Conservation (phyloP, 2,797 vertebrate species). For the Syngnathus acus region DNA sequence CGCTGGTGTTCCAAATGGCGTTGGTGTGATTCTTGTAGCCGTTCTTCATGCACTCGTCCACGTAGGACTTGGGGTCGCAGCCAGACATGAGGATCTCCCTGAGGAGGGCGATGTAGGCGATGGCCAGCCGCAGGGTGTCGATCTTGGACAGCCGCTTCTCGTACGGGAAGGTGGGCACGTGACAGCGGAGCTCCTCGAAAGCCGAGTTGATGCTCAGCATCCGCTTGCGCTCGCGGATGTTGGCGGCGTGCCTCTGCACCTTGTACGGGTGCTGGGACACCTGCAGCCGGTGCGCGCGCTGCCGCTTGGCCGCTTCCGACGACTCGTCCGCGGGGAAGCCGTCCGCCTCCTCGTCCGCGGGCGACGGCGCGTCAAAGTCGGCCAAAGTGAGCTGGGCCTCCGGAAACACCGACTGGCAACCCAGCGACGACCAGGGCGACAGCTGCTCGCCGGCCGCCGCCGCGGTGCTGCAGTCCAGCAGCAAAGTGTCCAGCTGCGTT, state of each 20-base stretch:
- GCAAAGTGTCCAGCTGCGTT: conserved; percentile 57
- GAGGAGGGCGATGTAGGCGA: conserved; percentile 75
- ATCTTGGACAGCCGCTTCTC: conserved; percentile 81
- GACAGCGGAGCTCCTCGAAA: conserved; percentile 72
- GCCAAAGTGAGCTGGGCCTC: conserved; percentile 57
- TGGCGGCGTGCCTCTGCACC: conserved; percentile 74
- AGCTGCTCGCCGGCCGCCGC: conserved; percentile 41
- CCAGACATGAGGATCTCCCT: conserved; percentile 75
- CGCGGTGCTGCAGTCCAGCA: conserved; percentile 54
- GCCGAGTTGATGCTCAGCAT: conserved; percentile 77
- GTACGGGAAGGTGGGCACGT: conserved; percentile 74
- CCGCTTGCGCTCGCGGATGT: conserved; percentile 74
- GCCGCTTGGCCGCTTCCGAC: conserved; percentile 30
- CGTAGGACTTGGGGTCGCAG: conserved; percentile 67
- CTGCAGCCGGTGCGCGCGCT: conserved; percentile 20
- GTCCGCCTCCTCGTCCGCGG: conserved; percentile 60
- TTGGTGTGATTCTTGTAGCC: conserved; percentile 62
- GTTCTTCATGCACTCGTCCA: conserved; percentile 73
- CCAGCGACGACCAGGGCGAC: conserved; percentile 55
- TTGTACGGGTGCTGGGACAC: conserved; percentile 57
- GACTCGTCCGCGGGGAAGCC: conserved; percentile 49
- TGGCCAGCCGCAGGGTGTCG: conserved; percentile 70
- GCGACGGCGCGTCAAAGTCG: conserved; percentile 53
- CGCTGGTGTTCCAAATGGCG: conserved; percentile 76
- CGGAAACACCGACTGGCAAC: conserved; percentile 52